phyloP scores from a whole-genome alignment of 2,888 invertebrate species.

The Nineta flava region DNA sequence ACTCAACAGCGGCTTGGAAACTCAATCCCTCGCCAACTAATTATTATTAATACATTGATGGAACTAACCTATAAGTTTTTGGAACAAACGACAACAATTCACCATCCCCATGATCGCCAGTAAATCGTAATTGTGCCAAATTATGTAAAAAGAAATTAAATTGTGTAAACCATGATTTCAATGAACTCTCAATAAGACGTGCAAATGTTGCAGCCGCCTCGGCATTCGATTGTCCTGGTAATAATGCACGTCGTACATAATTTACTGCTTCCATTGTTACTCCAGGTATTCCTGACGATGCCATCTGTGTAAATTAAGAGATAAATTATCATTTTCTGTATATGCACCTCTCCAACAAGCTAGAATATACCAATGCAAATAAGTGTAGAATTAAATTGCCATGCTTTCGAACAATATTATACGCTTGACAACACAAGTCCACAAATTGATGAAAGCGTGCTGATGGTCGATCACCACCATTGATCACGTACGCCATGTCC shows the following conservation, averaged over 20 bases:
- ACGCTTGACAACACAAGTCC: slow-evolving; percentile 95
- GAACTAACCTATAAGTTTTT: slow-evolving; percentile 77
- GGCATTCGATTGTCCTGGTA: slow-evolving; percentile 79
- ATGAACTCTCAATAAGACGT: slow-evolving; percentile 84
- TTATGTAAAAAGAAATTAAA: slow-evolving; percentile 98
- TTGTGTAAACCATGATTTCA: slow-evolving; percentile 87
- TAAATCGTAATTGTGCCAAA: slow-evolving; percentile 81
- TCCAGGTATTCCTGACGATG: slow-evolving; percentile 78
- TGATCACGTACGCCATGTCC: slow-evolving; percentile 99
- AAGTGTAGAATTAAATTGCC: slow-evolving; percentile 80
- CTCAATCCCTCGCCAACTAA: too few relatives aligned
- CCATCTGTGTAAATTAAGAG: slow-evolving; percentile 47
- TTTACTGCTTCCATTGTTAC: slow-evolving; percentile 82
- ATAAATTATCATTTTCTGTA: too few relatives aligned
- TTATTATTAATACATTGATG: too few relatives aligned
- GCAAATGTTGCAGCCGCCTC: slow-evolving; percentile 96
- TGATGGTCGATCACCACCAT: slow-evolving; percentile 85
- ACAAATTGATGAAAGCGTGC: slow-evolving; percentile 94
- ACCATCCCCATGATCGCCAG: slow-evolving; percentile 68
- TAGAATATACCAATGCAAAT: slow-evolving; percentile 71
- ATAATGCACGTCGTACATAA: slow-evolving; percentile 79
- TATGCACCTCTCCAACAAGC: too few relatives aligned
- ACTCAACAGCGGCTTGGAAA: too few relatives aligned
- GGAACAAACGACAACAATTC: slow-evolving; percentile 87
- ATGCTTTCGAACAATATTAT: slow-evolving; percentile 85